phyloP scores from a whole-genome alignment of 2,888 invertebrate genomes.

The Lathronympha strigana region DNA sequence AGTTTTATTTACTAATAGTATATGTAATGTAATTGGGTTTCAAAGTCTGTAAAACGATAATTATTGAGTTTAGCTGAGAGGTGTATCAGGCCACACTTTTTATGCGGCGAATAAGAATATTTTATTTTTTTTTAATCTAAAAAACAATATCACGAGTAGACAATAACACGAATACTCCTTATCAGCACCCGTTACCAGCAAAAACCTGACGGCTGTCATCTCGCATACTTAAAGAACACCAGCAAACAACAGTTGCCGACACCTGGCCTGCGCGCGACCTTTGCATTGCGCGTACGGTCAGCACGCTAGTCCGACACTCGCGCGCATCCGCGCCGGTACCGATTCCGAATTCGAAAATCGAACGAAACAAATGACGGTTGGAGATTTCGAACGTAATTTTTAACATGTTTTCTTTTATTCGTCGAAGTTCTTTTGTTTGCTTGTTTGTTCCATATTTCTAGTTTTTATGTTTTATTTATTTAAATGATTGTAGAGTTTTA shows the following conservation, averaged over 20 bases:
- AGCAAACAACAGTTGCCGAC: slow-evolving; percentile 57
- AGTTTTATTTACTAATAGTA: no score
- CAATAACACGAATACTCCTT: background rate
- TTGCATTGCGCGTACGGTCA: slow-evolving; percentile 49
- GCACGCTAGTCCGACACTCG: slow-evolving; percentile 54
- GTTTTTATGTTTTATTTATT: background rate
- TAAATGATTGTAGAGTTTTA: background rate
- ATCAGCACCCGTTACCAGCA: slow-evolving; percentile 16
- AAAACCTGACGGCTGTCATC: slow-evolving; percentile 25
- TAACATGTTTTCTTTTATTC: background rate
- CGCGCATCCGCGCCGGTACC: slow-evolving; percentile 50
- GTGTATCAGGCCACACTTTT: no score
- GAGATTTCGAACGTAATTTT: background rate
- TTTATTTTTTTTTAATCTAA: no score
- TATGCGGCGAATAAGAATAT: no score
- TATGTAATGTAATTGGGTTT: no score
- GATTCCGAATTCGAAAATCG: slow-evolving; percentile 43
- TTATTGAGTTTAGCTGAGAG: no score
- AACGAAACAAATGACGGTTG: slow-evolving; percentile 6
- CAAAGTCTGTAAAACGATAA: no score
- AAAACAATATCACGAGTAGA: background rate
- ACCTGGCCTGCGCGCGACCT: slow-evolving; percentile 51
- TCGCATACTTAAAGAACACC: slow-evolving; percentile 32
- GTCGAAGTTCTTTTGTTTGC: background rate
- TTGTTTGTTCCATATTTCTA: background rate